These are phyloP conservation scores for Escarpia spicata DNA, from an alignment of 2,888 invertebrate species.

Conservation along the genomic window DNA sequence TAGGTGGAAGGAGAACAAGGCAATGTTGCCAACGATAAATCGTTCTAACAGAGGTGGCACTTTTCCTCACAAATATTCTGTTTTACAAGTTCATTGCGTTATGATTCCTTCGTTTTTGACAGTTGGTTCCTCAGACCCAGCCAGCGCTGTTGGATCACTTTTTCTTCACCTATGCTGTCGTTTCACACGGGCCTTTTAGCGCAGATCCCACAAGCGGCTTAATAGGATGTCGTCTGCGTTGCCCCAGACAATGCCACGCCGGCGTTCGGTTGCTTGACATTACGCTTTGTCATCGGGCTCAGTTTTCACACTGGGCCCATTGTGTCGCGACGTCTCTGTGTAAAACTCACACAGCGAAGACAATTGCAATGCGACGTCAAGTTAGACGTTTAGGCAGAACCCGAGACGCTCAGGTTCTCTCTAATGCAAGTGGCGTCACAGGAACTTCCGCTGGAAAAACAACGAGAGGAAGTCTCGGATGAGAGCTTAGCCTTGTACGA, in stretches of 20 bases:
- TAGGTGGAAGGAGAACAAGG: too few relatives aligned
- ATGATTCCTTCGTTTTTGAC: too few relatives aligned
- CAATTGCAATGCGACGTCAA: background rate
- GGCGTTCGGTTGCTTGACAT: background rate
- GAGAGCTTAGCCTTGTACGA: background rate
- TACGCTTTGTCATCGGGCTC: background rate
- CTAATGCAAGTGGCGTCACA: background rate
- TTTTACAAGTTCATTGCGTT: too few relatives aligned
- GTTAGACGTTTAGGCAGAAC: background rate
- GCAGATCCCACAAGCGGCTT: background rate
- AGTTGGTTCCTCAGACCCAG: background rate
- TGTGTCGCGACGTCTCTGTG: background rate
- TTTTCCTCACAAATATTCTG: too few relatives aligned
- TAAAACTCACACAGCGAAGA: background rate
- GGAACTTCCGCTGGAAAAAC: background rate
- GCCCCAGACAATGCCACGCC: background rate
- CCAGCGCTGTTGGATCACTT: background rate
- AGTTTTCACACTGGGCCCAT: background rate
- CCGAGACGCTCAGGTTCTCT: background rate
- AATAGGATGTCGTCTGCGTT: constrained; percentile 3
- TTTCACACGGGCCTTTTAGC: background rate
- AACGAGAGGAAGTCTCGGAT: background rate
- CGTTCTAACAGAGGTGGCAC: too few relatives aligned
- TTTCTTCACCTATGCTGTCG: background rate
- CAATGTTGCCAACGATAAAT: too few relatives aligned